These are phyloP conservation scores for Drosophila lacertosa DNA, from an alignment of 1,140 invertebrate species.

Conservation along the genomic window DNA sequence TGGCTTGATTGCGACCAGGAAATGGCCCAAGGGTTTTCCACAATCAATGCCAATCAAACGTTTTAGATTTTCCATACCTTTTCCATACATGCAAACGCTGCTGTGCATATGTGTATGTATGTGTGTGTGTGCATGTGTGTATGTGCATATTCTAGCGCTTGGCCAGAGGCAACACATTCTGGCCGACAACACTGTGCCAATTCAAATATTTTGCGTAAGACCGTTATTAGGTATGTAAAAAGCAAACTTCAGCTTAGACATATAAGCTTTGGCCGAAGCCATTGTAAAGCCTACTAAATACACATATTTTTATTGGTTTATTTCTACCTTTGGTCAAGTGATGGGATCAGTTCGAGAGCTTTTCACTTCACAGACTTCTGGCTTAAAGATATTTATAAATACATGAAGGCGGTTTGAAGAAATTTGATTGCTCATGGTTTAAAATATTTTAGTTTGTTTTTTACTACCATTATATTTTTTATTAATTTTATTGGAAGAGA, in stretches of 20 bases:
- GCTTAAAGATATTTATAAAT: too few relatives aligned
- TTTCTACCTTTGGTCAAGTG: not conserved
- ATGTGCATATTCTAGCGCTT: constrained; percentile 11
- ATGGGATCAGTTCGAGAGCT: too few relatives aligned
- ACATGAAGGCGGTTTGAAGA: too few relatives aligned
- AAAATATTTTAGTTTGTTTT: too few relatives aligned
- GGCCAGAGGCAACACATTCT: constrained; percentile 24
- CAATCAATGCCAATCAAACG: constrained; percentile 53
- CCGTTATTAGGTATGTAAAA: constrained; percentile 29
- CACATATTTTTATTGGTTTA: not conserved
- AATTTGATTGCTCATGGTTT: too few relatives aligned
- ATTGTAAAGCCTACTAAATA: not conserved
- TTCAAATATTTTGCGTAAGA: constrained; percentile 20
- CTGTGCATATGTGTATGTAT: constrained; percentile 1
- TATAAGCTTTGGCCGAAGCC: not conserved
- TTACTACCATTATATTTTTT: too few relatives aligned
- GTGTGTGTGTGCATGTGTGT: not conserved
- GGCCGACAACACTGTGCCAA: constrained; percentile 41
- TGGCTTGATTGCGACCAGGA: constrained; percentile 51
- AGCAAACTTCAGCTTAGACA: constrained; percentile 4
- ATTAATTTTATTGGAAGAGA: too few relatives aligned
- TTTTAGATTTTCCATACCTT: constrained; percentile 41
- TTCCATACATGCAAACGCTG: not conserved
- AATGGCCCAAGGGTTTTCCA: constrained; percentile 35
- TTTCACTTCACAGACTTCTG: too few relatives aligned